Evolutionary conservation across 2,888 invertebrate genomes (phyloP).

Genomic region (Callyntrura sp.): DNA sequence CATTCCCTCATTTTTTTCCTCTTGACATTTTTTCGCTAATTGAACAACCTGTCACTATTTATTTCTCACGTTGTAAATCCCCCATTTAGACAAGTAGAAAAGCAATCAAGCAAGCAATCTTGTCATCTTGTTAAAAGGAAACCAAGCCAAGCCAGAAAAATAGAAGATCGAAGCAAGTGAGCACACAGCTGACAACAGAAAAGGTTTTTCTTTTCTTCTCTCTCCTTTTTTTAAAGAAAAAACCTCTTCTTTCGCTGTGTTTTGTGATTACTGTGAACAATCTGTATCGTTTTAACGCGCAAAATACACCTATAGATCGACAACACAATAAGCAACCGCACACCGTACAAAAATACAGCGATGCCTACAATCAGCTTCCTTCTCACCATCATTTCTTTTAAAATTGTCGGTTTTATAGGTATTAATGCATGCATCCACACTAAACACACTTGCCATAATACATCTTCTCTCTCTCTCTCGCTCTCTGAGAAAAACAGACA

Average conservation of each 20-base stretch:
- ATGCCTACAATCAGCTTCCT: neutral
- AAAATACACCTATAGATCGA: constrained; percentile 8
- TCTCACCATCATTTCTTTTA: constrained; percentile 2
- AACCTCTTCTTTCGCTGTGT: neutral
- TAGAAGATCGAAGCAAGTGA: neutral
- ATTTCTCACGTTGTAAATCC: constrained; percentile 20
- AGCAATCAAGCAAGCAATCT: constrained; percentile 16
- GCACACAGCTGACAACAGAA: neutral
- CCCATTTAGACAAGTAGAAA: constrained; percentile 3
- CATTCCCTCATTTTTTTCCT: neutral
- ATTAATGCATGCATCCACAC: neutral
- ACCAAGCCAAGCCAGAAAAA: neutral
- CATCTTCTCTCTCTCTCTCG: too few species aligned
- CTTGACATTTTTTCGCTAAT: constrained; percentile 43
- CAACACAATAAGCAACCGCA: constrained; percentile 20
- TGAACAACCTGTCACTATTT: constrained; percentile 17
- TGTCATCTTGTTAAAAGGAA: constrained; percentile 15
- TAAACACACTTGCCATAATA: constrained; percentile 4
- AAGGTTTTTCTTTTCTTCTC: too few species aligned
- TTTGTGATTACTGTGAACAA: neutral
- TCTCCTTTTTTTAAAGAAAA: neutral
- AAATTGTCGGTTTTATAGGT: neutral
- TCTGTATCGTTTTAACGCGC: neutral
- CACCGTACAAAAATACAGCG: neutral
- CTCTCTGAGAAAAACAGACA: constrained; percentile 34